Evolutionary conservation across 2,888 invertebrate genomes (phyloP), one percentile per base, ranked within the genome.

Genomic region (Neoscelio sp.): DNA sequence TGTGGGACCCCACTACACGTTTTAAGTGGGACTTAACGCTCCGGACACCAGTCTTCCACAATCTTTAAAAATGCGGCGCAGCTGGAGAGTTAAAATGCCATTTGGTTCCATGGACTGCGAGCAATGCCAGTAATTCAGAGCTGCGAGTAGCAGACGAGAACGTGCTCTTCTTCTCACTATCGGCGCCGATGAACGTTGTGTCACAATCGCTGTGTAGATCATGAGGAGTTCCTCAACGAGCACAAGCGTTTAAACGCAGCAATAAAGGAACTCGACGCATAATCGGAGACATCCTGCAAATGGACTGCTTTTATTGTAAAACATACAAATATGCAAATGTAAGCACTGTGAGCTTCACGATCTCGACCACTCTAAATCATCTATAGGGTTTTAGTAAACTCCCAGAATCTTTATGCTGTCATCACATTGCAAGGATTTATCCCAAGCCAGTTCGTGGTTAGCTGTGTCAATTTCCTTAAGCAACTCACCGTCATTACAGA

Each of bases 251-350:
- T 46, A 18, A 46, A 46, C 2, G 46, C 46, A 1, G 46, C 46
- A 5, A 46, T 46, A 12, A 46, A 46, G n/a, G 46, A 3, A 7
- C 6, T 4, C 4, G 15, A 2, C 4, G 50, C 42, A 4, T 73
- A 78, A 5, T 67, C 60, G 5, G 26, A 56, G 0, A 67, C 62
- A 0, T 74, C 12, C 2, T 78, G 67, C 1, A 68, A 2, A 10
- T 76, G 62, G 3, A 76, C 12, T 0, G 68, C 62, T 12, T 46
- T 62, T n/a, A 33, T 42, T 0, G 46, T 42, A 7, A 76, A 23
- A n/a, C 68, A 76, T 0, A 68, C 38, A 2, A 67, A 67, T 1
- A 75, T 0, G 7, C 56, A 46, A 7, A 75, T 67, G 40, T 75
- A 75, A 5, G 58, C 30, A 5, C 38, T 64, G 0, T 26, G 40